phyloP scores from a whole-genome alignment of 2,888 invertebrate genomes.

The Limnephilus lunatus region DNA sequence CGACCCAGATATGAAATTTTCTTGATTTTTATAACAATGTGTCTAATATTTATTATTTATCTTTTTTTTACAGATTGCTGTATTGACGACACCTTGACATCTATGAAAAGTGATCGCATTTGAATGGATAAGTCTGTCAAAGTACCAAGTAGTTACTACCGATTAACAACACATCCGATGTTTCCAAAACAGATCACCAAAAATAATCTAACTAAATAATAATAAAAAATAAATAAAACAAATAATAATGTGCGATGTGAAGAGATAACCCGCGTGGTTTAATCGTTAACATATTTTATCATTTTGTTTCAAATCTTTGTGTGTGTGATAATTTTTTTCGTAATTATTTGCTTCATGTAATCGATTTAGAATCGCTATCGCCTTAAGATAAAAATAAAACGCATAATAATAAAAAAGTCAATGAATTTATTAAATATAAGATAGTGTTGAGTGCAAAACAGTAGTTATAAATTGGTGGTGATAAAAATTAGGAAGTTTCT shows the following conservation, averaged over 20 bases:
- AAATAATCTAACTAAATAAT: not conserved
- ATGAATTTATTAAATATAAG: not conserved
- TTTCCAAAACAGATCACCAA: not conserved
- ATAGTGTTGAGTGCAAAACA: not conserved
- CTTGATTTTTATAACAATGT: too few species aligned
- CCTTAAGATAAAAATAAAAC: not conserved
- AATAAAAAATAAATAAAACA: not conserved
- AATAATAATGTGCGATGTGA: constrained; percentile 45
- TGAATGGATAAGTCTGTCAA: constrained; percentile 9
- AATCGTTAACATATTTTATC: constrained; percentile 23
- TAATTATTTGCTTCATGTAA: not conserved
- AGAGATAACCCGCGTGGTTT: constrained; percentile 55
- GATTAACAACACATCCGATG: not conserved
- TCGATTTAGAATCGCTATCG: not conserved
- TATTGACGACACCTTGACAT: not conserved
- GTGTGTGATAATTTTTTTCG: not conserved
- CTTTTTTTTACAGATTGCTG: not conserved
- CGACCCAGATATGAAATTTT: too few species aligned
- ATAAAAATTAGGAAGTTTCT: not conserved
- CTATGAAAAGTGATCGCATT: not conserved
- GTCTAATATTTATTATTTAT: not conserved
- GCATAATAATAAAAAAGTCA: not conserved
- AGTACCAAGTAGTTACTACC: not conserved
- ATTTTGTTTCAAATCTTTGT: constrained; percentile 24
- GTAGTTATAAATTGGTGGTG: not conserved